Evolutionary conservation across 2,888 invertebrate genomes (phyloP), one percentile per base, ranked within the genome.

Genomic region (Geotrupes spiniger): DNA sequence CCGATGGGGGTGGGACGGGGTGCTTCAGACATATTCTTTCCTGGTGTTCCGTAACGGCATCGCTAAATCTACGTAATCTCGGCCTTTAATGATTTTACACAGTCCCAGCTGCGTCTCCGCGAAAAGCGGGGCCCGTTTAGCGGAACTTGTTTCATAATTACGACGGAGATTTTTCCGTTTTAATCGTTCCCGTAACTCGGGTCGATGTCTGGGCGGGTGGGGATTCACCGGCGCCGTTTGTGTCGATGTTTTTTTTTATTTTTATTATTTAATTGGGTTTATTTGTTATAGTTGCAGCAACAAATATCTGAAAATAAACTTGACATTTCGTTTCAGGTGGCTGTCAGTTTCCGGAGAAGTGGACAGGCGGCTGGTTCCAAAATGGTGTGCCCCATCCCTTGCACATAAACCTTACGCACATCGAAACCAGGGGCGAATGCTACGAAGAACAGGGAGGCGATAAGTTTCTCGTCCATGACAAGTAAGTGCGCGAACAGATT

Each of bases 341-440:
- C 50, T 87, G 87, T 71, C 79, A 80, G 50, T 87, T 87, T 68
- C 85, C 86, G 27, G 75, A 76, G 44, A 75, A 76, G 48, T 87
- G 87, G 87, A 75, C 80, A 2, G 87, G 87, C 25, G 75, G 78
- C 62, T 87, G 87, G 87, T 88, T 87, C 74, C 86, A 84, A 68
- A 82, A 84, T 2, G 87, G 86, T 2, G 78, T 77, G 51, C 78
- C 74, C 2, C 78, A 78, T 3, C 75, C 78, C 39, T 74, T 85
- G 45, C 75, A 76, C 41, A 79, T 83, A 70, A 84, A 84, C 66
- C 74, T 76, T 54, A 81, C 81, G 0, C 80, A 81, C 68, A 81
- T 87, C 61, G 81, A 83, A 62, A 81, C 78, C 53, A 82, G 82
- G 64, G 84, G 84, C 1, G 82, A 84, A 61, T 86, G 84, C 64